phyloP scores from a whole-genome alignment of 1,140 invertebrate genomes.

The Lucilia cuprina region DNA sequence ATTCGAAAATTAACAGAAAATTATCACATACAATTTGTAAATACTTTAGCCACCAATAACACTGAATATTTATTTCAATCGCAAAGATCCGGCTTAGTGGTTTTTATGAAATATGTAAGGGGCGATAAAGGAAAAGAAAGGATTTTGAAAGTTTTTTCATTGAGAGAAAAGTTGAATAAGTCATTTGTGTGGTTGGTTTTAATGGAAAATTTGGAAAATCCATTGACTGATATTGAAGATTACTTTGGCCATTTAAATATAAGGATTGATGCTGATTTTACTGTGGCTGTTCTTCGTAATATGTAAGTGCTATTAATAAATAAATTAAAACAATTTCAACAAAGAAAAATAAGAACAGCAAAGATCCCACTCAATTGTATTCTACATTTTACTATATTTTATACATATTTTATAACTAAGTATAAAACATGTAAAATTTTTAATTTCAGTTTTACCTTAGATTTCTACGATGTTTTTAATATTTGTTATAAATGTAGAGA shows the following conservation, averaged over 20 bases:
- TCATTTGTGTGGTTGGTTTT: slow-evolving; percentile 25
- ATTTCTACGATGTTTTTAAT: slow-evolving; percentile 52
- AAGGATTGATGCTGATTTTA: slow-evolving; percentile 24
- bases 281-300: neutral
- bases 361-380: neutral
- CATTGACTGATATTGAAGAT: neutral
- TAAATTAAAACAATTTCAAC: neutral
- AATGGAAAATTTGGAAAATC: neutral
- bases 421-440: no score
- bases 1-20: neutral
- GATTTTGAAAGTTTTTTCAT: neutral
- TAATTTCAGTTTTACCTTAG: neutral
- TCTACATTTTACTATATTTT: neutral
- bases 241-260: neutral
- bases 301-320: neutral
- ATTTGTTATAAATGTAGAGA: slow-evolving; percentile 37
- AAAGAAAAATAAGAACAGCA: no score
- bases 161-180: slow-evolving; percentile 5
- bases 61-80: neutral
- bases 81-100: no score
- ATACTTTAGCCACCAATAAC: neutral
- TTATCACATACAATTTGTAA: slow-evolving; percentile 17
- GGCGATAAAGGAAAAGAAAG: neutral
- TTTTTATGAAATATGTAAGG: slow-evolving; percentile 10
- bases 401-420: no score